Evolutionary conservation across 2,888 invertebrate species (phyloP), one percentile per base, ranked within the genome.

Genomic region (Leucozona laternaria): DNA sequence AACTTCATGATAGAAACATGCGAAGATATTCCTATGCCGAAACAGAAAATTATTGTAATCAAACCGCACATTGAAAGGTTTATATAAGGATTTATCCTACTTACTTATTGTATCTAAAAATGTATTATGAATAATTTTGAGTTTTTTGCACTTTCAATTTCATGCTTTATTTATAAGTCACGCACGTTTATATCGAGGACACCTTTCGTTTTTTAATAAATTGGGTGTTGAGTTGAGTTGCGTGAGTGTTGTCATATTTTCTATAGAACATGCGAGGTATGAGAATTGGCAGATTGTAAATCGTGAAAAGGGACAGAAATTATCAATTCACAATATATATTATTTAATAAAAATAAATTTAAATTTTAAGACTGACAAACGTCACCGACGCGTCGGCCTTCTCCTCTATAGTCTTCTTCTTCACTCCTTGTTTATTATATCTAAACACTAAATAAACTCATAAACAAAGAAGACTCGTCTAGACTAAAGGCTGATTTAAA

Each of bases 1-100:
- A 40, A 60, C 60, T 60, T 40, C 22, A 60, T 37, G 60, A 60
- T 37, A 60, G 7, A 22, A 40, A 60, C 60, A 60, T 60, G 60
- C 60, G 3, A 37, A 40, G 15, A 60, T 4, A 34, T 37, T 15
- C 15, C 11, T 4, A 34, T 37, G 15, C 15, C 11, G n/a, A 60
- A 15, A 37, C 15, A 37, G n/a, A 37, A 60, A 37, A 13, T 37
- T 60, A 40, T 58, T 13, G 7, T 8, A 20, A 60, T 60, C 4
- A 37, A 60, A 60, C 4, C 58, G 3, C 37, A 37, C 4, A 37
- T 40, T 37, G 60, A 22, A 22, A 6, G 37, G 22, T 8, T 20
- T 17, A 0, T 48, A 53, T 13, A 22, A 20, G 15, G n/a, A 34
- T 17, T 17, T 55, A 13, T 25, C 2, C 7, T 55, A 5, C 28